Percentiles rank a stretch among this genome's conserved stretches.
Conservation (phyloP, 2,888 invertebrate species). For the Macaria notata region DNA sequence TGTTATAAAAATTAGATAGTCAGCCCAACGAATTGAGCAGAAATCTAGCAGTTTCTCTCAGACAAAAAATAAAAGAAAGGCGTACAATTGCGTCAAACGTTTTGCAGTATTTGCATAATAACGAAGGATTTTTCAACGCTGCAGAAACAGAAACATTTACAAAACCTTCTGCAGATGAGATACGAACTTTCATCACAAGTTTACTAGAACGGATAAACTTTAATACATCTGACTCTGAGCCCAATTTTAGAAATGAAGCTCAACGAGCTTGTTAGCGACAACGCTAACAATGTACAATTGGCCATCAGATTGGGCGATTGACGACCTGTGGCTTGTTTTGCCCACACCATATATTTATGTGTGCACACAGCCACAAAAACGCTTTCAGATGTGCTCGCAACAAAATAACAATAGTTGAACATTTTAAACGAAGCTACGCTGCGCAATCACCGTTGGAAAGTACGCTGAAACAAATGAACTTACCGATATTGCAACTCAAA, state of each 20-base stretch:
- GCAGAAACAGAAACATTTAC: constrained; percentile 1
- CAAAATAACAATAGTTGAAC: too few species aligned
- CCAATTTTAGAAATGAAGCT: neutral
- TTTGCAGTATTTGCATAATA: constrained; percentile 1
- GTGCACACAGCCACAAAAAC: too few species aligned
- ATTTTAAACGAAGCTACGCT: too few species aligned
- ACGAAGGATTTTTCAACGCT: constrained; percentile 1
- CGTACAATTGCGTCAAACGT: constrained; percentile 4
- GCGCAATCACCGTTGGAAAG: too few species aligned
- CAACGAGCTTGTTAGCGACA: too few species aligned
- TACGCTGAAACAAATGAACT: too few species aligned
- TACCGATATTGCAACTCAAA: too few species aligned
- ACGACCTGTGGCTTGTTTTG: too few species aligned
- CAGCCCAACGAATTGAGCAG: constrained; percentile 2
- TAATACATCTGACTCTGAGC: neutral
- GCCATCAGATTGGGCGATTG: too few species aligned
- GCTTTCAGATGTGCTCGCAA: too few species aligned
- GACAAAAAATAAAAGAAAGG: constrained; percentile 11
- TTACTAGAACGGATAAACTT: constrained; percentile 1
- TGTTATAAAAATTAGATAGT: constrained; percentile 1
- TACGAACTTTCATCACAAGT: constrained; percentile 2
- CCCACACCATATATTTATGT: too few species aligned
- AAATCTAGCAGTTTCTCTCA: constrained; percentile 11
- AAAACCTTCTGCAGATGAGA: constrained; percentile 3
- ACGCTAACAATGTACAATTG: too few species aligned